Base-by-base conservation (phyloP, 2,113 vertebrate genomes). In the Thamnaconus septentrionalis region DNA sequence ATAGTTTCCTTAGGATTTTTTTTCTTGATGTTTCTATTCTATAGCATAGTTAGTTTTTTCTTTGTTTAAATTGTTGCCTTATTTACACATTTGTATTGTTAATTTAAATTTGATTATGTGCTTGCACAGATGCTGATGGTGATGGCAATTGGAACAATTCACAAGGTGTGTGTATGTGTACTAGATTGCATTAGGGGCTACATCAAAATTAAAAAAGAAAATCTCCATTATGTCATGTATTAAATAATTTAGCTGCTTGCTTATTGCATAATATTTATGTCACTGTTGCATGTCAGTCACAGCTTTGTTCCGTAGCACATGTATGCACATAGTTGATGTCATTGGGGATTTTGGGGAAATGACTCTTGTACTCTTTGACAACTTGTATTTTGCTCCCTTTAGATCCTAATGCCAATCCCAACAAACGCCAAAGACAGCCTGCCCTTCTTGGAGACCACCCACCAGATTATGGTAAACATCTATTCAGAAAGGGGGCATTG, bases 371-470 rank as follows among this genome's bases (percentile, higher is more conserved):
- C 40, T 51, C 43, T 31, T 18, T n/a, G 44, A 47, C 7, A 4
- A 45, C 4, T 63, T 12, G 7, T 67, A 56, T 39, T 74, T 41
- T 46, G 59, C 9, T 10, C 67, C 41, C 76, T 39, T 8, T 58
- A 93, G 93, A 97, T 58, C 90, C 93, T 7, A 90, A 86, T 40
- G 90, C 92, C 56, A 96, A 95, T 66, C 94, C 94, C 41, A 96
- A 94, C 90, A 96, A 96, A 90, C 92, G 95, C 6, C 94, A 94
- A 89, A 92, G 95, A 60, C 94, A 96, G 88, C 95, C 95, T 45
- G 94, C 95, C 49, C 91, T 96, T 69, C 90, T 96, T 44, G 95
- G 94, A 57, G 95, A 96, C 73, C 95, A 96, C 74, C 95, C 95
- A 5, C 92, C 94, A 47, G 95, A 96, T 84, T 96, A 94, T 45